These are phyloP conservation scores for Lamellibrachia columna DNA, from an alignment of 2,888 invertebrate genomes.

Conservation along the genomic window DNA sequence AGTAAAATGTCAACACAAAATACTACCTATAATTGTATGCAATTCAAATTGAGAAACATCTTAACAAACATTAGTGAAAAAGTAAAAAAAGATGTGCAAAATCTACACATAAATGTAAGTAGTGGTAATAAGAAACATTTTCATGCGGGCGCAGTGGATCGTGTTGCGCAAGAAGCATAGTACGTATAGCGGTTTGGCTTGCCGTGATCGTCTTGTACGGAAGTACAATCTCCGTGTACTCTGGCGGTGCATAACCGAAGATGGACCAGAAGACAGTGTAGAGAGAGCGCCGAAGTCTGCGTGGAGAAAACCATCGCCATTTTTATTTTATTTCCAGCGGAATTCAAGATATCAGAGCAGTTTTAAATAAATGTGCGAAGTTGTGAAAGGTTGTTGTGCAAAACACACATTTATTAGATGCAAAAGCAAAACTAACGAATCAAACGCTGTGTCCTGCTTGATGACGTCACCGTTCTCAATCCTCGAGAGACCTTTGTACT, in stretches of 20 bases:
- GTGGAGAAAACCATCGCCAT: background rate
- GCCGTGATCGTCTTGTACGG: slow-evolving; percentile 3
- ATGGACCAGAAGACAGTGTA: slow-evolving; percentile 22
- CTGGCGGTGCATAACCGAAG: slow-evolving; percentile 18
- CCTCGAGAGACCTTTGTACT: slow-evolving; percentile 75
- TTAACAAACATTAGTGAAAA: too few species aligned
- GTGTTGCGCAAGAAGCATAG: too few species aligned
- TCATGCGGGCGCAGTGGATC: too few species aligned
- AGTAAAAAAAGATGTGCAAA: too few species aligned
- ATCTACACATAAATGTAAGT: too few species aligned
- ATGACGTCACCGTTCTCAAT: slow-evolving; percentile 69
- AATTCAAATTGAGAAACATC: too few species aligned
- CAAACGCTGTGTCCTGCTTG: slow-evolving; percentile 26
- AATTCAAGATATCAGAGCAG: background rate
- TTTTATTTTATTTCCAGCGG: background rate
- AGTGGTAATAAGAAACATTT: too few species aligned
- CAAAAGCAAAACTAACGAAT: slow-evolving; percentile 17
- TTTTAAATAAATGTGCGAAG: background rate
- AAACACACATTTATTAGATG: background rate
- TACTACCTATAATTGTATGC: too few species aligned
- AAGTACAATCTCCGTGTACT: background rate
- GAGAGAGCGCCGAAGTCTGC: slow-evolving; percentile 17
- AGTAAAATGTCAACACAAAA: too few species aligned
- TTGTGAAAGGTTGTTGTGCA: background rate
- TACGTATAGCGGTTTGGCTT: background rate